Percentiles rank a stretch among this genome's conserved stretches.
Evolutionary conservation across 2,888 invertebrate genomes (phyloP).

Genomic region (Anoplius nigerrimus): DNA sequence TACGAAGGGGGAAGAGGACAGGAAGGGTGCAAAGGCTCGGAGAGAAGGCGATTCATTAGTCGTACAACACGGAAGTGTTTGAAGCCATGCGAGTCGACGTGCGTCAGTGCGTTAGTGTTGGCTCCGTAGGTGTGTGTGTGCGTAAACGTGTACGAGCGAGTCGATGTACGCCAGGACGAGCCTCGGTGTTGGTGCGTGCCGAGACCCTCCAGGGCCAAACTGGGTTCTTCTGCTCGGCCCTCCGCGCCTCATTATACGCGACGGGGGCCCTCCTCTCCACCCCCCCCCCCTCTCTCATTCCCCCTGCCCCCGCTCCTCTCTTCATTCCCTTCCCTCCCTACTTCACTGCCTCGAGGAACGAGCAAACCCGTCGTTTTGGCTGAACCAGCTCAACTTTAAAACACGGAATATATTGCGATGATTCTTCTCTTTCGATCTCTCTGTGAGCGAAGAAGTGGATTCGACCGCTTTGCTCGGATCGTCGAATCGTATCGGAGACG

Average conservation of each 20-base stretch:
- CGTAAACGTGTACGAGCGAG: slow-evolving; percentile 1
- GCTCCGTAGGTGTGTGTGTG: slow-evolving; percentile 9
- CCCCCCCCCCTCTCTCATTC: no score
- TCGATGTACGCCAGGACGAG: slow-evolving; percentile 33
- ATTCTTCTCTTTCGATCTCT: slow-evolving; percentile 56
- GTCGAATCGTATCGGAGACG: background rate
- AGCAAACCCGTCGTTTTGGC: slow-evolving; percentile 48
- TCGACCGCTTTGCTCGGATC: background rate
- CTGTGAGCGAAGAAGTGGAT: background rate
- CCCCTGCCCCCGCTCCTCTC: no score
- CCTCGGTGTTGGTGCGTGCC: background rate
- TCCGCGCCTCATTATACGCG: slow-evolving; percentile 58
- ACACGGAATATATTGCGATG: slow-evolving; percentile 58
- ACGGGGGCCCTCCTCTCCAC: slow-evolving; percentile 42
- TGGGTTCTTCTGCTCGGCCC: slow-evolving; percentile 39
- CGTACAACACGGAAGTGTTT: slow-evolving; percentile 73
- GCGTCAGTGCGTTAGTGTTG: slow-evolving; percentile 35
- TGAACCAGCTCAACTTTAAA: slow-evolving; percentile 51
- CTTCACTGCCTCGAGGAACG: slow-evolving; percentile 23
- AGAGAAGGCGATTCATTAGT: slow-evolving; percentile 73
- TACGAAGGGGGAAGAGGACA: slow-evolving; percentile 34
- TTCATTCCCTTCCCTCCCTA: no score
- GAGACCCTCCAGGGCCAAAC: slow-evolving; percentile 50
- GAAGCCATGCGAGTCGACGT: slow-evolving; percentile 55
- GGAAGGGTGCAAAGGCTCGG: slow-evolving; percentile 43